Base-by-base conservation (phyloP, 2,888 invertebrate species). In the Prostheceraeus crozeri region DNA sequence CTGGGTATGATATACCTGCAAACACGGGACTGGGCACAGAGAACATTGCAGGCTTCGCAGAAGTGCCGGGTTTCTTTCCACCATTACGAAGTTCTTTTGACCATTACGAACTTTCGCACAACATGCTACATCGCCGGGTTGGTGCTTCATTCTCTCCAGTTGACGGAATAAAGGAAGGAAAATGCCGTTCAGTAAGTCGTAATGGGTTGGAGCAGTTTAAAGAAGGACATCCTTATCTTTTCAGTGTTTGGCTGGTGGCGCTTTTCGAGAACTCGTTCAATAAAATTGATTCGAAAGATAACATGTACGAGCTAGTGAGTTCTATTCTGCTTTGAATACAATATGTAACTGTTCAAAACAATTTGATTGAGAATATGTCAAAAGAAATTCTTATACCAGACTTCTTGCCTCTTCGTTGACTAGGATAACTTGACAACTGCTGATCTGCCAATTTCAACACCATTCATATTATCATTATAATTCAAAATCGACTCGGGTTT, bases 291-390 rank as follows among this genome's bases (percentile, higher is more conserved):
- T 11, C 10, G 10, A 33, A 33, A 33, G 10, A 11, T 10, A 11
- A 33, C 10, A 33, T 33, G 33, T 11, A 10, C n/a, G 33, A 33
- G 33, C n/a, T 40, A 16, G n/a, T 14, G 40, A 16, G 40, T 40
- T 16, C 19, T 19, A 16, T 14, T 14, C n/a, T 40, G n/a, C 19
- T 40, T 40, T 10, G 10, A 16, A 19, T 40, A 40, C 40, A 40
- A 40, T 16, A 40, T 40, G 40, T 40, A n/a, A n/a, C 40, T 40
- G 40, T 40, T 40, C 19, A 40, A 19, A 40, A 40, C 40, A 40
- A 19, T 40, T n/a, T 40, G 6, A n/a, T 40, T 40, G 40, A 40
- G 40, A n/a, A n/a, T n/a, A 40, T 40, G 40, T 14, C 40, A 19
- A 40, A 40, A 4, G 19, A 40, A 19, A 16, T 40, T 40, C 19